Conservation (phyloP, 2,888 invertebrate species). For the Cheilosia scutellata region DNA sequence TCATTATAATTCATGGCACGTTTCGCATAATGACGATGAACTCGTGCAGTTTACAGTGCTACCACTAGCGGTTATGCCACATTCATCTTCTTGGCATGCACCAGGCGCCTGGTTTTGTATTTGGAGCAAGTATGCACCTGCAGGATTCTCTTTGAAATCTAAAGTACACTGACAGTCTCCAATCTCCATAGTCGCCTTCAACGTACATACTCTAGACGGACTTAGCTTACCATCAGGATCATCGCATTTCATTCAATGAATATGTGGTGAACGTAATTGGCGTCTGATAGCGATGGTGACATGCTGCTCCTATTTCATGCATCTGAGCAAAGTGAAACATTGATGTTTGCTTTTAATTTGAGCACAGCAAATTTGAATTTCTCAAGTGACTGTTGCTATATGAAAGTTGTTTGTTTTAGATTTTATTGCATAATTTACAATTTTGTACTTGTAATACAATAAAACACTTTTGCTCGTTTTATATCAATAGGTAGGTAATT, state of each 20-base stretch:
- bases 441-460: background rate
- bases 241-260: conserved; percentile 52
- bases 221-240: conserved; percentile 70
- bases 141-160: conserved; percentile 55
- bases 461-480: no score
- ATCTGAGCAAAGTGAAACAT: conserved; percentile 50
- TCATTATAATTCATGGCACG: conserved; percentile 74
- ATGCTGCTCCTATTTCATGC: conserved; percentile 43
- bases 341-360: conserved; percentile 75
- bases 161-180: conserved; percentile 55
- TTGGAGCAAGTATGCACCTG: conserved; percentile 58
- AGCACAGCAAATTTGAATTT: conserved; percentile 69
- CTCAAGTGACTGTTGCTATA: conserved; percentile 20
- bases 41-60: conserved; percentile 69
- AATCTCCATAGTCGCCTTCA: conserved; percentile 23
- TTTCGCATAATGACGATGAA: conserved; percentile 75
- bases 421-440: conserved; percentile 44
- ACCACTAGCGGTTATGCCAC: conserved; percentile 54
- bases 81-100: conserved; percentile 68
- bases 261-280: conserved; percentile 59
- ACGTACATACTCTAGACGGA: conserved; percentile 41
- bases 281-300: conserved; percentile 51
- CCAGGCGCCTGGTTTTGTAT: conserved; percentile 27
- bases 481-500: no score
- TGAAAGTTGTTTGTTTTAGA: conserved; percentile 27